Conservation (phyloP, 2,797 vertebrate species). For the Apodemus agrarius region DNA sequence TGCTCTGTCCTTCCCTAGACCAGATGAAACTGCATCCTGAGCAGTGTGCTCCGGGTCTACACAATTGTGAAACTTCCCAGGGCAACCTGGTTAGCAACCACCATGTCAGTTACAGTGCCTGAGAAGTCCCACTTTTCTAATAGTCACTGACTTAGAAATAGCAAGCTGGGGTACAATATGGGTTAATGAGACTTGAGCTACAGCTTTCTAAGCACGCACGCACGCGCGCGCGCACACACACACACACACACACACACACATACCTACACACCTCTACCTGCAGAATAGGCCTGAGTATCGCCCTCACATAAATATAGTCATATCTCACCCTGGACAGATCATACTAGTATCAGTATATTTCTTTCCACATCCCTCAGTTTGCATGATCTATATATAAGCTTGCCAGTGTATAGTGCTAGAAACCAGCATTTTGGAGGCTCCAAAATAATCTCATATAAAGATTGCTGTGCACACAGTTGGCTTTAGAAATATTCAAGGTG, state of each 20-base stretch:
- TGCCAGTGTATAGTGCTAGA: not conserved
- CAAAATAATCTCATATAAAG: not conserved
- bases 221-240: not conserved
- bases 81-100: not conserved
- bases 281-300: not conserved
- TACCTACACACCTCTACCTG: not conserved
- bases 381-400: not conserved
- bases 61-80: not conserved
- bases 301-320: not conserved
- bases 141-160: not conserved
- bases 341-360: not conserved
- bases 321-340: not conserved
- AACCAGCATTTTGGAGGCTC: not conserved
- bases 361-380: not conserved
- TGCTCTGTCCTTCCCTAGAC: not conserved
- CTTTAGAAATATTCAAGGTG: not conserved
- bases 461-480: not conserved
- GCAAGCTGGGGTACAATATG: not conserved
- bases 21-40: not conserved
- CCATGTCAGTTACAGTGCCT: not conserved
- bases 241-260: not conserved
- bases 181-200: not conserved
- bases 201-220: not conserved
- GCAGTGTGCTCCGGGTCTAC: not conserved
- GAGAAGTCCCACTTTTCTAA: conserved; percentile 30